phyloP scores from a whole-genome alignment of 2,888 invertebrate species.

The Matsumyia berberina region DNA sequence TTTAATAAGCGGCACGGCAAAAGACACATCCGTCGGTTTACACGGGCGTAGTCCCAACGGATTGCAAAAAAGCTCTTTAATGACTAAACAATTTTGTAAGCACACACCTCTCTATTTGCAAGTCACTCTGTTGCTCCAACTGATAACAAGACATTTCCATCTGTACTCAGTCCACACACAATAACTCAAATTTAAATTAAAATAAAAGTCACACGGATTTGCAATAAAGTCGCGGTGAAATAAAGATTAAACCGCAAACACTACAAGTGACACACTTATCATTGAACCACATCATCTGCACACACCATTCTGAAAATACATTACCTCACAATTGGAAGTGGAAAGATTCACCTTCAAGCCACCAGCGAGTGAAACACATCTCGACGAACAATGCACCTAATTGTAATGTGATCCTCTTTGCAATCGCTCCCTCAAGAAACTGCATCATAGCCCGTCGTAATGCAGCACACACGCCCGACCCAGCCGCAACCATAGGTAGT shows the following conservation, averaged over 20 bases:
- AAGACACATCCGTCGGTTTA: too few species aligned
- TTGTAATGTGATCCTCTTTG: constrained; percentile 43
- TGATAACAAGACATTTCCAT: not conserved
- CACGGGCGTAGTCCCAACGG: too few species aligned
- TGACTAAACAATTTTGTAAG: too few species aligned
- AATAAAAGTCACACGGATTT: not conserved
- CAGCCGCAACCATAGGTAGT: too few species aligned
- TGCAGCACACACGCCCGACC: constrained; percentile 37
- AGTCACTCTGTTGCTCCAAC: too few species aligned
- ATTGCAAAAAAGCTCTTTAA: too few species aligned
- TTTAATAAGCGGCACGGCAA: too few species aligned
- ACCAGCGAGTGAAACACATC: constrained; percentile 13
- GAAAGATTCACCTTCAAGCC: constrained; percentile 20
- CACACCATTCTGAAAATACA: not conserved
- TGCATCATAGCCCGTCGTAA: constrained; percentile 37
- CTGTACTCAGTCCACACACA: not conserved
- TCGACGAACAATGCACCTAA: constrained; percentile 29
- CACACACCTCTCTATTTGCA: too few species aligned
- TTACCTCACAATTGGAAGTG: not conserved
- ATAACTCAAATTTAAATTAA: constrained; percentile 2
- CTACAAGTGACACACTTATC: not conserved
- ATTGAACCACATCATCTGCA: not conserved
- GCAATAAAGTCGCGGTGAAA: not conserved
- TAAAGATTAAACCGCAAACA: not conserved
- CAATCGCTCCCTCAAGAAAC: constrained; percentile 17